Conservation (phyloP, 2,888 invertebrate species). For the Parascotia fuliginaria region DNA sequence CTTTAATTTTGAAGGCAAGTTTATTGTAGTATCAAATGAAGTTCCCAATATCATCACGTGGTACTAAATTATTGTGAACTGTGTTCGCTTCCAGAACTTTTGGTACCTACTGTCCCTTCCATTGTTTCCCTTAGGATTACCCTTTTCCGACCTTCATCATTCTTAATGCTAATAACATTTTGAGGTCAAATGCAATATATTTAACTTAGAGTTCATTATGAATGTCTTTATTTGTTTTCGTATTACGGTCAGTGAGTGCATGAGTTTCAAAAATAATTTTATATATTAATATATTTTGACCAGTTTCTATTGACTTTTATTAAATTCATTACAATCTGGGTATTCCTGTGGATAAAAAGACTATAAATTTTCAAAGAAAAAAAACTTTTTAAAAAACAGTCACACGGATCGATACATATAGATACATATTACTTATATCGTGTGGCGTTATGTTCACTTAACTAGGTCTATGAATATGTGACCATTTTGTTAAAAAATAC, state of each 20-base stretch:
- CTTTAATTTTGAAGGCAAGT: background rate
- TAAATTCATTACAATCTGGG: too few species aligned
- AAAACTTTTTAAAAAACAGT: too few species aligned
- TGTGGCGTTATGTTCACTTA: too few species aligned
- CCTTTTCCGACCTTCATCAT: conserved; percentile 53
- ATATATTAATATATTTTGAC: too few species aligned
- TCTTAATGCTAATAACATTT: conserved; percentile 51
- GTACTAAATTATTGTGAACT: conserved; percentile 44
- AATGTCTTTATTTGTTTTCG: conserved; percentile 41
- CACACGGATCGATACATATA: too few species aligned
- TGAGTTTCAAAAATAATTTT: background rate
- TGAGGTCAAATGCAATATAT: conserved; percentile 49
- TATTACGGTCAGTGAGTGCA: background rate
- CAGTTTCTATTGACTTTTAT: too few species aligned
- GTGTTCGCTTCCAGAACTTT: conserved; percentile 35
- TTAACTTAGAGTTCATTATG: conserved; percentile 45
- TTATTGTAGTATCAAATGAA: conserved; percentile 20
- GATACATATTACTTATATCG: too few species aligned
- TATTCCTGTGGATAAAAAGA: too few species aligned
- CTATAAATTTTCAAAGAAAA: too few species aligned
- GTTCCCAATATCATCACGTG: conserved; percentile 29
- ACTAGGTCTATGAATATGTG: too few species aligned
- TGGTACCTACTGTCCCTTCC: conserved; percentile 33
- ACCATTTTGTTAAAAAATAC: too few species aligned
- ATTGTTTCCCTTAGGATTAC: conserved; percentile 52